phyloP scores from a whole-genome alignment of 2,113 vertebrate species.

The Hippocampus barbouri region DNA sequence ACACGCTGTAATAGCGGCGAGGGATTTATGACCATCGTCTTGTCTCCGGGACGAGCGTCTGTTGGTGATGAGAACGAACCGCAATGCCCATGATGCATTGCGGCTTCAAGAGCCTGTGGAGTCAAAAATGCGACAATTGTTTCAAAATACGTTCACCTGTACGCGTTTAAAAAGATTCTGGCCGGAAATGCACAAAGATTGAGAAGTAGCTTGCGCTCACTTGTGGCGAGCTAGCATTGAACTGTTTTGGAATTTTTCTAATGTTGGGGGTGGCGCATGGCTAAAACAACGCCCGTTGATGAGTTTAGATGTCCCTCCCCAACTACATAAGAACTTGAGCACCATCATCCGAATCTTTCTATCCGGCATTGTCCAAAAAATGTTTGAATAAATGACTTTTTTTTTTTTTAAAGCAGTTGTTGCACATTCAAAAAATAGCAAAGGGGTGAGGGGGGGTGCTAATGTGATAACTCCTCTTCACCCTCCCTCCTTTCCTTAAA shows the following conservation, averaged over 20 bases:
- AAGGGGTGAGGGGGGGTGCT: neutral
- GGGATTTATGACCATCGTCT: neutral
- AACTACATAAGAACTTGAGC: too few relatives aligned
- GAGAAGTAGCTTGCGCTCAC: too few relatives aligned
- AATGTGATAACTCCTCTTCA: neutral
- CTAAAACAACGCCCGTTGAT: too few relatives aligned
- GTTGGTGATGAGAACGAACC: neutral
- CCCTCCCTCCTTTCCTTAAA: neutral
- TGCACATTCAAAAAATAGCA: neutral
- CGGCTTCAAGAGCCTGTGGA: neutral
- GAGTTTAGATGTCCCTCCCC: too few relatives aligned
- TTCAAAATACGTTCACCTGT: too few relatives aligned
- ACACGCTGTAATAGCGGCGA: neutral
- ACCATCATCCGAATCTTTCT: neutral
- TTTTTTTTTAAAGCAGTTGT: too few relatives aligned
- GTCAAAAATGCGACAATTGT: too few relatives aligned
- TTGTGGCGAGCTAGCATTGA: too few relatives aligned
- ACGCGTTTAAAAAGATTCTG: too few relatives aligned
- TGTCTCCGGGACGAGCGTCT: neutral
- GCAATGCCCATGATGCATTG: neutral
- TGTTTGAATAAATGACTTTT: neutral
- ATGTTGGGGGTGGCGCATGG: too few relatives aligned
- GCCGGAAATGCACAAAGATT: too few relatives aligned
- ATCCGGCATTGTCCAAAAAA: neutral
- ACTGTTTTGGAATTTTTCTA: too few relatives aligned